Conservation (phyloP, 2,797 vertebrate genomes). For the Pangasius macronema region DNA sequence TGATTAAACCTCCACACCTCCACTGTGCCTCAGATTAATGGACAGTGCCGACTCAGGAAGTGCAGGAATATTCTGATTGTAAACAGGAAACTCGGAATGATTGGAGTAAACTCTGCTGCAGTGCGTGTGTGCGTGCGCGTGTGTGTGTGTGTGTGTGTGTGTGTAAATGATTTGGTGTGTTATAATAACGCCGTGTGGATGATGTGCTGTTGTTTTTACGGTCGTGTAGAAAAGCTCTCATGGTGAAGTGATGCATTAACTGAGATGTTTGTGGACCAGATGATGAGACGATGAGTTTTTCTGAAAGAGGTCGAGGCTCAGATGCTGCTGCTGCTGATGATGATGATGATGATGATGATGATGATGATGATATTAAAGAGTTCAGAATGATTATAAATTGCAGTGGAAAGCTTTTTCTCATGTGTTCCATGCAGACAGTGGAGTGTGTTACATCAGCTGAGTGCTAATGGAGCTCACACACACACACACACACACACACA, state of each 20-base stretch:
- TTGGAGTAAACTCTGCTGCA: background rate
- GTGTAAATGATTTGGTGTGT: background rate
- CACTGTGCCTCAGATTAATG: background rate
- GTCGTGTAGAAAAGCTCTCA: background rate
- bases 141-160: background rate
- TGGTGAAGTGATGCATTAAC: slow-evolving; percentile 2
- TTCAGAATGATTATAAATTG: slow-evolving; percentile 9
- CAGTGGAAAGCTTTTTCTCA: background rate
- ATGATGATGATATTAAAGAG: background rate
- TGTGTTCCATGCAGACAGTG: background rate
- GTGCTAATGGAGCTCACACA: slow-evolving; percentile 18
- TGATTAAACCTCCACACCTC: background rate
- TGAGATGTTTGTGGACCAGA: background rate
- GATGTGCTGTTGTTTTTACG: background rate
- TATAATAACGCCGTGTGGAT: background rate
- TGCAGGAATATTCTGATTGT: background rate
- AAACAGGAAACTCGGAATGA: background rate
- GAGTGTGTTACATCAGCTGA: background rate
- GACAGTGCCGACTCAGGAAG: background rate
- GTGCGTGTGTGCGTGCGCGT: slow-evolving; percentile 3
- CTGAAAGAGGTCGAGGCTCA: background rate
- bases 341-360: background rate
- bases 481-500: slow-evolving; percentile 38
- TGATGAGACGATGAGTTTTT: background rate
- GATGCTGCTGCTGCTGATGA: background rate